Evolutionary conservation across 2,888 invertebrate genomes (phyloP).

Genomic region (Metopia argyrocephala): DNA sequence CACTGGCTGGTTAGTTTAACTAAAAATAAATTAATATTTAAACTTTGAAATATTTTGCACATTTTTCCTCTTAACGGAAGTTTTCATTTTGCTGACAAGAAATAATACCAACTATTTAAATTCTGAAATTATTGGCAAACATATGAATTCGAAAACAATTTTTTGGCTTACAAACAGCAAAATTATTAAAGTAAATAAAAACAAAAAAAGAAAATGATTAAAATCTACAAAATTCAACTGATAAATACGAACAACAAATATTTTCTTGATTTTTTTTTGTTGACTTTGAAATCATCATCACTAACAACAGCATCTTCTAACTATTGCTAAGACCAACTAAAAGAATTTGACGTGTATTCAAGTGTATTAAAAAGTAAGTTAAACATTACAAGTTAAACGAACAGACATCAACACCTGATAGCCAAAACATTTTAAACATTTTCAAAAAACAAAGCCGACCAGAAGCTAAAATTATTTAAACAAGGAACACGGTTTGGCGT

Average conservation of each 20-base stretch:
- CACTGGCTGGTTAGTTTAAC: no score
- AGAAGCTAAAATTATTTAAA: slow-evolving; percentile 47
- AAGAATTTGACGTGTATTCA: slow-evolving; percentile 38
- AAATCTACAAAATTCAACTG: not conserved
- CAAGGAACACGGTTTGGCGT: slow-evolving; percentile 30
- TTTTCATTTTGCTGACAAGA: no score
- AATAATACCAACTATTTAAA: slow-evolving; percentile 10
- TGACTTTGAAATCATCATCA: not conserved
- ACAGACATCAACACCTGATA: slow-evolving; percentile 77
- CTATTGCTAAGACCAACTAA: slow-evolving; percentile 11
- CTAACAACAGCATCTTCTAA: slow-evolving; percentile 5
- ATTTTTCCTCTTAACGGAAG: no score
- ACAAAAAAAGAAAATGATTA: no score
- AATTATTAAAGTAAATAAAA: no score
- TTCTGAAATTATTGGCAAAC: slow-evolving; percentile 12
- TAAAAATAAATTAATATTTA: no score
- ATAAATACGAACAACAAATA: not conserved
- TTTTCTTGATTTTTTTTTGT: slow-evolving; percentile 44
- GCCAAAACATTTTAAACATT: slow-evolving; percentile 67
- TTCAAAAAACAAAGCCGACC: slow-evolving; percentile 49
- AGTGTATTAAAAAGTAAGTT: slow-evolving; percentile 18
- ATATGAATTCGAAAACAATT: slow-evolving; percentile 26
- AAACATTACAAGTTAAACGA: slow-evolving; percentile 64
- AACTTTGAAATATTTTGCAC: no score
- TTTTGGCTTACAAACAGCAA: slow-evolving; percentile 6